These are phyloP conservation scores for Polydrusus tereticollis DNA, from an alignment of 2,888 invertebrate genomes.

Conservation along the genomic window DNA sequence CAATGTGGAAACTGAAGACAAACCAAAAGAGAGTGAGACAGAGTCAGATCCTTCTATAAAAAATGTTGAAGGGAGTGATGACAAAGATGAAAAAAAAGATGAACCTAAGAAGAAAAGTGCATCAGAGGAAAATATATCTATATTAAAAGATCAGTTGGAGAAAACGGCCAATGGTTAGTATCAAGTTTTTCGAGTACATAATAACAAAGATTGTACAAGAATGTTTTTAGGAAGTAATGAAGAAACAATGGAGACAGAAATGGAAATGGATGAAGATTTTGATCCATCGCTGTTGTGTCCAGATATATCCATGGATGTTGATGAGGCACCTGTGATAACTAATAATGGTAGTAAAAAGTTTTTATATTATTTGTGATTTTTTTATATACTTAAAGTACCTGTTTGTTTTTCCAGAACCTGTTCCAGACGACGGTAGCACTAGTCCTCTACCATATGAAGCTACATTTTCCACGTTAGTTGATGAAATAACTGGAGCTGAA, in stretches of 20 bases:
- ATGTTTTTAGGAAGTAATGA: constrained; percentile 12
- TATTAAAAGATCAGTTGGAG: constrained; percentile 14
- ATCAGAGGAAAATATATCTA: background rate
- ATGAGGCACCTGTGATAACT: constrained; percentile 59
- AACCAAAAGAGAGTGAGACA: background rate
- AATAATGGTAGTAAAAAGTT: constrained; percentile 47
- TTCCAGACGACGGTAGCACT: constrained; percentile 49
- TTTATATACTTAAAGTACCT: background rate
- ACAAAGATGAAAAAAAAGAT: background rate
- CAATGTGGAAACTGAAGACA: background rate
- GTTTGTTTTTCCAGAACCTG: constrained; percentile 42
- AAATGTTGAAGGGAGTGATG: background rate
- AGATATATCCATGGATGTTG: constrained; percentile 64
- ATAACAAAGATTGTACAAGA: background rate
- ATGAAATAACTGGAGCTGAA: constrained; percentile 62
- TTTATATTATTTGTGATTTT: background rate
- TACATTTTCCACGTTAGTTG: constrained; percentile 59
- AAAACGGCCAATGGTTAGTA: background rate
- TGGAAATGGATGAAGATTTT: constrained; percentile 57
- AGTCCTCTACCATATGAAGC: constrained; percentile 57
- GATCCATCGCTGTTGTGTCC: constrained; percentile 63
- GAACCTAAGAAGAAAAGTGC: background rate
- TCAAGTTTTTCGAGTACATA: background rate
- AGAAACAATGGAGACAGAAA: constrained; percentile 29
- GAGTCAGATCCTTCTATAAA: background rate